Base-by-base conservation (phyloP, 1,140 invertebrate genomes). In the Polyergus mexicanus region DNA sequence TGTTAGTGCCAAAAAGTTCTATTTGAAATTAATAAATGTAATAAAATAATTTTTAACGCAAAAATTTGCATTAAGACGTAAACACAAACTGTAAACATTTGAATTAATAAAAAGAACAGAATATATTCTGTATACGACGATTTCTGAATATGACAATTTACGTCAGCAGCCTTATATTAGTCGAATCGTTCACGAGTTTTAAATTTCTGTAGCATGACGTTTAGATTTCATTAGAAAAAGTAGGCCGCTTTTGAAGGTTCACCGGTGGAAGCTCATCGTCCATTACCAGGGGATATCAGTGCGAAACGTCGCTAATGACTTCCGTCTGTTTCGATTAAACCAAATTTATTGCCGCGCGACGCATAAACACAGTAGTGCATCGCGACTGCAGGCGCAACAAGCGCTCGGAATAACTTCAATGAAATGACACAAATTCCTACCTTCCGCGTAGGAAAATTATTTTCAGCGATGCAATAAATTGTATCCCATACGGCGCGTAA, bases 301-400 rank as follows among this genome's bases (percentile, higher is more conserved):
- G 10, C 56, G 38, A 72, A 71, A 47, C 85, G 38, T 68, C 16
- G 1, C 84, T 89, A 86, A 89, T 89, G 87, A 89, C 38, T 89
- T 71, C 85, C 85, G 85, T 66, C 77, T 89, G 88, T 89, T 75
- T 75, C 85, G 44, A 89, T 65, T 62, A 71, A n/a, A 44, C 38
- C 19, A 22, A 72, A 28, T 89, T 89, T 86, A 86, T 80, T 47
- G 28, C 56, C 35, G 25, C 51, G n/a, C n/a, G 13, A 63, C 35
- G 74, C 72, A 69, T 89, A 89, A 89, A 89, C 87, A 89, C 69
- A 44, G 66, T 32, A 38, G 75, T 28, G 72, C 72, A 84, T 63
- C 16, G 60, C 47, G 44, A 84, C 51, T 51, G 51, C 76, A 66
- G 54, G 28, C 38, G 78, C 68, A 74, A 74, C 78, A 60, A 74